These are phyloP conservation scores for Zygothrica quintamaculata DNA, from an alignment of 2,888 invertebrate species.

Conservation along the genomic window DNA sequence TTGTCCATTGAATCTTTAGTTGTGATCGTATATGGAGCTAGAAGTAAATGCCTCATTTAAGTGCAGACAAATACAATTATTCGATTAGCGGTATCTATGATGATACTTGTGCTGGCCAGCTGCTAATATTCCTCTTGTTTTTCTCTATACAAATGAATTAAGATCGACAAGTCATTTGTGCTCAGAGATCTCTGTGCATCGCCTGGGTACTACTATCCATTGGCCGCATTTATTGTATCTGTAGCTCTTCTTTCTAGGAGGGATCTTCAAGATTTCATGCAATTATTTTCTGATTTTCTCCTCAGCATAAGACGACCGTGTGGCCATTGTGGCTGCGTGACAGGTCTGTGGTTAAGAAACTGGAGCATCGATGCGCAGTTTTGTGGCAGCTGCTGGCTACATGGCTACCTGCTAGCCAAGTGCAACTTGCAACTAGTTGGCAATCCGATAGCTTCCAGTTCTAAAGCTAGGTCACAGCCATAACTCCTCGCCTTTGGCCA, in stretches of 20 bases:
- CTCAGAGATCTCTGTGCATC: constrained; percentile 10
- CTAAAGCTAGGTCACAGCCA: constrained; percentile 82
- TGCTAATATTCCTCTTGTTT: constrained; percentile 2
- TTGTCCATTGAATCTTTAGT: too few species aligned
- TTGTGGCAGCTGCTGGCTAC: constrained; percentile 47
- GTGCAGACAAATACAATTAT: constrained; percentile 46
- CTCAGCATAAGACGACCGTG: constrained; percentile 29
- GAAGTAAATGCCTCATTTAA: constrained; percentile 34
- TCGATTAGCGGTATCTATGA: constrained; percentile 71
- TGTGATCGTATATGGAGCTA: constrained; percentile 15
- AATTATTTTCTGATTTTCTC: constrained; percentile 80
- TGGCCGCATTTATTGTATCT: constrained; percentile 63
- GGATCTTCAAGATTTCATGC: constrained; percentile 69
- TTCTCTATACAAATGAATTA: constrained; percentile 41
- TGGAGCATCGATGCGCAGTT: constrained; percentile 73
- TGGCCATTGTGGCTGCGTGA: constrained; percentile 60
- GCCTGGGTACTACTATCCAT: constrained; percentile 21
- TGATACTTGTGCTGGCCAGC: constrained; percentile 1
- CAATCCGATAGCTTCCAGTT: constrained; percentile 65
- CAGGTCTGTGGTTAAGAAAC: constrained; percentile 80
- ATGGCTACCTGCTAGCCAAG: constrained; percentile 11
- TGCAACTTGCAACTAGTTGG: constrained; percentile 36
- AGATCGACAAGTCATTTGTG: constrained; percentile 65
- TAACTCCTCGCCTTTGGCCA: constrained; percentile 65
- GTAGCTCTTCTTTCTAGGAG: constrained; percentile 61